Percentiles rank a stretch among this genome's conserved stretches.
Evolutionary conservation across 2,888 invertebrate genomes (phyloP).

Genomic region (Chrysomela aeneicollis): DNA sequence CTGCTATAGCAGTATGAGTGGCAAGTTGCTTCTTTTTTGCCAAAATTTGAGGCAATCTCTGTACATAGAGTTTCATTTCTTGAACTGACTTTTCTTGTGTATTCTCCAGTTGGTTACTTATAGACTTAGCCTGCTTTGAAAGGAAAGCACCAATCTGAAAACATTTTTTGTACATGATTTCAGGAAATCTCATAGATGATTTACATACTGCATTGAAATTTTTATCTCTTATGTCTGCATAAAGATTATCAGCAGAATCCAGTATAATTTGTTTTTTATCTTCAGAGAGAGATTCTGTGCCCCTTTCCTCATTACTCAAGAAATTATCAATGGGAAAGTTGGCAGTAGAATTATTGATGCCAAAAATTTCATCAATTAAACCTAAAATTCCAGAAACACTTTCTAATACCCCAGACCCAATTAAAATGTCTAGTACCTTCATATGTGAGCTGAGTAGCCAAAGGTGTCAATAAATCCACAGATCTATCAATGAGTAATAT

Average conservation of each 20-base stretch:
- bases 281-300: conserved; percentile 66
- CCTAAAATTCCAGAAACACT: conserved; percentile 56
- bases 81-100: conserved; percentile 90
- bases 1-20: conserved; percentile 90
- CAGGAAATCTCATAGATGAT: background rate
- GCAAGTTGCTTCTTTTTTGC: conserved; percentile 87
- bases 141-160: conserved; percentile 79
- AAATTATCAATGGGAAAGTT: conserved; percentile 89
- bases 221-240: conserved; percentile 88
- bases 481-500: conserved; percentile 89
- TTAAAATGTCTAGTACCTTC: conserved; percentile 66
- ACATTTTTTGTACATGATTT: background rate
- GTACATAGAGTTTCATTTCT: conserved; percentile 93
- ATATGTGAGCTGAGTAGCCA: conserved; percentile 95
- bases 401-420: background rate
- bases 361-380: conserved; percentile 93
- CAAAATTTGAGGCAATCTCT: conserved; percentile 85
- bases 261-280: conserved; percentile 80
- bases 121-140: conserved; percentile 85
- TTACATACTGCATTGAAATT: conserved; percentile 81
- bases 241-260: conserved; percentile 90
- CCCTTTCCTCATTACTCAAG: conserved; percentile 70
- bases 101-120: conserved; percentile 86
- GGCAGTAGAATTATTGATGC: conserved; percentile 82
- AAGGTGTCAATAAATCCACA: conserved; percentile 89